These are phyloP conservation scores for Formica aserva DNA, from an alignment of 2,888 invertebrate species.

Conservation along the genomic window DNA sequence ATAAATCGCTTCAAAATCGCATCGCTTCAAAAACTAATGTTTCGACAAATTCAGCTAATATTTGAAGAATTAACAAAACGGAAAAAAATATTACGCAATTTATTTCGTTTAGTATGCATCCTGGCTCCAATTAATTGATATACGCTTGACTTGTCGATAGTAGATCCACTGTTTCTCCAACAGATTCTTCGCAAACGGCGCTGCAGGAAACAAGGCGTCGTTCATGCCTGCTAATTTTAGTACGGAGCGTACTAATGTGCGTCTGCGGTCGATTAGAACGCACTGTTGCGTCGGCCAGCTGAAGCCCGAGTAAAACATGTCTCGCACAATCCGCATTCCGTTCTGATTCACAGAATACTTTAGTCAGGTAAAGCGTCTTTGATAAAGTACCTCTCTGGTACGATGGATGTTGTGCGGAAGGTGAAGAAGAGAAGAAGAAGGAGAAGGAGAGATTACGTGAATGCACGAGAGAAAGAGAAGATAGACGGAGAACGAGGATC, in stretches of 20 bases:
- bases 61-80: not conserved
- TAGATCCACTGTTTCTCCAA: not conserved
- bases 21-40: not conserved
- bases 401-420: not conserved
- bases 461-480: slow-evolving; percentile 6
- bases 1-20: not conserved
- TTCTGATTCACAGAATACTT: slow-evolving; percentile 41
- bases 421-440: slow-evolving; percentile 8
- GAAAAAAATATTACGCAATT: not conserved
- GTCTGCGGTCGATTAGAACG: slow-evolving; percentile 45
- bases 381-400: slow-evolving; percentile 31
- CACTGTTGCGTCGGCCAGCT: slow-evolving; percentile 18
- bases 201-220: slow-evolving; percentile 60
- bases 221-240: slow-evolving; percentile 41
- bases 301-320: slow-evolving; percentile 33
- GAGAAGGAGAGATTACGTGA: slow-evolving; percentile 28
- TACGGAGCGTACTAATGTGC: slow-evolving; percentile 19
- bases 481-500: slow-evolving; percentile 20
- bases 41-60: not conserved
- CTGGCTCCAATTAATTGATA: not conserved
- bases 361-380: slow-evolving; percentile 50
- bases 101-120: not conserved
- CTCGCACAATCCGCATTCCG: slow-evolving; percentile 48
- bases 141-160: not conserved
- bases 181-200: slow-evolving; percentile 23